A percentile compares a stretch with the other conserved stretches of the same genome.
Evolutionary conservation across 2,797 vertebrate genomes (phyloP).

Genomic region (Channallabes apus): DNA sequence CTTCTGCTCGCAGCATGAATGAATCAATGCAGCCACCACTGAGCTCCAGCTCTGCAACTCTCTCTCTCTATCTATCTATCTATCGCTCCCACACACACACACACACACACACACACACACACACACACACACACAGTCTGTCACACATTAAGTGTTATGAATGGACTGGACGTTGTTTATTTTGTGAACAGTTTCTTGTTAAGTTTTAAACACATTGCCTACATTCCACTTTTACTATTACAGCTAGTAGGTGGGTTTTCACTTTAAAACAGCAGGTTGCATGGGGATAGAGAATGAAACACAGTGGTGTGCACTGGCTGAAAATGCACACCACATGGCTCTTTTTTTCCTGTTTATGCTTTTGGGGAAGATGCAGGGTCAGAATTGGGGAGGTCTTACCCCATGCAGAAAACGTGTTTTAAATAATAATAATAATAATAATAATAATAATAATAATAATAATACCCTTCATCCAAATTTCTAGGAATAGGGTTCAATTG

Average conservation of each 20-base stretch:
- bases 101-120: too few species aligned
- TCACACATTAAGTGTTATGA: conserved; percentile 11
- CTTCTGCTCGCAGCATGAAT: conserved; percentile 48
- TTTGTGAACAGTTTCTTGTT: conserved; percentile 11
- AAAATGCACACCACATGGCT: neutral
- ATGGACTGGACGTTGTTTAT: conserved; percentile 8
- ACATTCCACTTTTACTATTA: neutral
- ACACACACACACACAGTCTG: conserved; percentile 18
- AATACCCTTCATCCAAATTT: neutral
- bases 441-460: neutral
- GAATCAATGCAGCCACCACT: conserved; percentile 47
- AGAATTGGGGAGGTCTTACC: conserved; percentile 17
- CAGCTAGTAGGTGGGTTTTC: neutral
- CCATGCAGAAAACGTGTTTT: conserved; percentile 23
- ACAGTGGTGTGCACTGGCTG: neutral
- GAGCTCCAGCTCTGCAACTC: neutral
- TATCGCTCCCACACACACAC: neutral
- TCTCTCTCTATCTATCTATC: conserved; percentile 4
- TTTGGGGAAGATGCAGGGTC: neutral
- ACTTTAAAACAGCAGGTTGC: conserved; percentile 17
- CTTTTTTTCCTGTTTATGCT: conserved; percentile 16
- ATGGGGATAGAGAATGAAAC: neutral
- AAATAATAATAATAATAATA: neutral
- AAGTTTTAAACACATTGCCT: neutral
- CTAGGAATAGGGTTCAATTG: neutral